Percentiles rank a stretch among this genome's conserved stretches.
phyloP scores from a whole-genome alignment of 2,888 invertebrate genomes.

The Tetragnatha montana region DNA sequence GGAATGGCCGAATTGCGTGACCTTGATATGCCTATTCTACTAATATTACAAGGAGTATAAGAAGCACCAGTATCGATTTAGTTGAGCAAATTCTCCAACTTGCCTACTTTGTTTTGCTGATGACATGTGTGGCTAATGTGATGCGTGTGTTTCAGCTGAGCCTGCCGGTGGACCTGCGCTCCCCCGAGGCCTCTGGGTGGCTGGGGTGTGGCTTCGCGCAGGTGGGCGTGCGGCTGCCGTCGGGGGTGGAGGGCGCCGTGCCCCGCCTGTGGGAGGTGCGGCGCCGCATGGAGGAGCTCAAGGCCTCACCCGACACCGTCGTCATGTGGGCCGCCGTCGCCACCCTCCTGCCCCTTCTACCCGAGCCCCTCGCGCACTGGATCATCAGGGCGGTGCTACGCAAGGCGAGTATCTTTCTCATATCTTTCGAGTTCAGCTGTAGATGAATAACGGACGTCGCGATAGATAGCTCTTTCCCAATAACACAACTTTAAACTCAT shows the following conservation, averaged over 20 bases:
- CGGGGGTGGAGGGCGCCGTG: constrained; percentile 80
- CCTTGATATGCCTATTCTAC: no score
- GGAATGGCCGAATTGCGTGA: no score
- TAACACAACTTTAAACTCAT: no score
- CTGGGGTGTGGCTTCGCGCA: constrained; percentile 76
- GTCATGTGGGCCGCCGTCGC: constrained; percentile 78
- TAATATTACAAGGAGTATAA: no score
- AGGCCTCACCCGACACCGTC: constrained; percentile 78
- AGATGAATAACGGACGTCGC: background rate
- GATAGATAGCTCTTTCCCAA: no score
- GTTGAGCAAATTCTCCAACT: no score
- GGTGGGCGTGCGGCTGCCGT: constrained; percentile 77
- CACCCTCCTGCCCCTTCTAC: constrained; percentile 76
- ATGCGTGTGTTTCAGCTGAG: constrained; percentile 74
- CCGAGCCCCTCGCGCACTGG: constrained; percentile 74
- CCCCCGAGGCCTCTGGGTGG: constrained; percentile 72
- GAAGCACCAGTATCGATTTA: no score
- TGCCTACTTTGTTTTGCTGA: no score
- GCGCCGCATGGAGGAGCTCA: constrained; percentile 78
- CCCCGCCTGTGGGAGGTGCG: constrained; percentile 80
- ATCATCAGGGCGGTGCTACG: constrained; percentile 74
- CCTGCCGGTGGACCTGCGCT: constrained; percentile 76
- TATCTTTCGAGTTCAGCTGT: no score
- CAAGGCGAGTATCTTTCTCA: constrained; percentile 57
- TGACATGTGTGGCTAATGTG: no score